A percentile compares a stretch with the other conserved stretches of the same genome.
phyloP scores from a whole-genome alignment of 2,113 vertebrate genomes.

The Pseudorasbora parva region DNA sequence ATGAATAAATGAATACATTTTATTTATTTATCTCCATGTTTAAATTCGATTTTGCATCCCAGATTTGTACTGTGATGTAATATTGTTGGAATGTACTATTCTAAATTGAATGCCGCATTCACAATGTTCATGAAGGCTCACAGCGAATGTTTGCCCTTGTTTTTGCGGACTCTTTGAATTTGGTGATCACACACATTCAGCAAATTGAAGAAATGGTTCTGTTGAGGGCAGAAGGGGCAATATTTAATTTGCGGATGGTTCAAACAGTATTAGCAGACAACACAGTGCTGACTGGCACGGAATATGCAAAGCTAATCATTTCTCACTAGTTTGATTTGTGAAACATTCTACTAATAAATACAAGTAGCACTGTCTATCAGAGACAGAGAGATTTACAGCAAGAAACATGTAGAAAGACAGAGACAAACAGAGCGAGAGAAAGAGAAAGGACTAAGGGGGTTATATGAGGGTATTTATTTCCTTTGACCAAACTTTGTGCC shows the following conservation, averaged over 20 bases:
- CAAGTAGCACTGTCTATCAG: constrained; percentile 64
- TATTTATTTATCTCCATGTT: neutral
- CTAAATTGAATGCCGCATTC: too few relatives aligned
- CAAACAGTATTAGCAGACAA: neutral
- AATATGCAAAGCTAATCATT: constrained; percentile 63
- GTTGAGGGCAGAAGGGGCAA: neutral
- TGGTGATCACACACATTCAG: constrained; percentile 9
- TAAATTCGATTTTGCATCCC: neutral
- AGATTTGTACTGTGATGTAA: neutral
- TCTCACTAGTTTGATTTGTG: constrained; percentile 62
- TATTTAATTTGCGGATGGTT: constrained; percentile 39
- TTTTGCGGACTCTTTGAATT: constrained; percentile 11
- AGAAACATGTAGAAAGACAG: constrained; percentile 4
- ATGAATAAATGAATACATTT: too few relatives aligned
- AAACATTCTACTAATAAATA: constrained; percentile 66
- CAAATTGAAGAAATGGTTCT: neutral
- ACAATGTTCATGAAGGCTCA: neutral
- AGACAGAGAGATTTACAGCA: neutral
- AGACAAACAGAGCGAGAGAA: neutral
- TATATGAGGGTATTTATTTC: constrained; percentile 22
- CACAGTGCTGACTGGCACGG: constrained; percentile 54
- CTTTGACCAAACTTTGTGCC: neutral
- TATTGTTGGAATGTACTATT: neutral
- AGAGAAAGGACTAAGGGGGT: neutral
- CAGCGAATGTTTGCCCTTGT: neutral